Conservation (phyloP, 2,888 invertebrate species). For the Chrysolina americana region DNA sequence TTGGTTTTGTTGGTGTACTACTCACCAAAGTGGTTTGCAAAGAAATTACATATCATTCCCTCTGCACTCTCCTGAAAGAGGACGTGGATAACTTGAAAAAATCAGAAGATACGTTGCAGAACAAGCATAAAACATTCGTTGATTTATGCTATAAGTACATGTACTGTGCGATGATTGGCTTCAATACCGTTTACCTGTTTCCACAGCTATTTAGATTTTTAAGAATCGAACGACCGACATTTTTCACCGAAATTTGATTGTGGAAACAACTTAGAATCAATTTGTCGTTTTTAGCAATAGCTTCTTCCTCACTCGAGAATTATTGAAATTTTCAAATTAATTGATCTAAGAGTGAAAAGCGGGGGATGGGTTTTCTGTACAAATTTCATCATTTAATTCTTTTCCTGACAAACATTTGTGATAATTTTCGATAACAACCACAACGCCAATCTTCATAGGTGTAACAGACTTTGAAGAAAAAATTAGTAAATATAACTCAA, state of each 20-base stretch:
- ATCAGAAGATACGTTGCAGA: conserved; percentile 77
- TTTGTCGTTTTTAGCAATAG: background rate
- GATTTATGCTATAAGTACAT: conserved; percentile 89
- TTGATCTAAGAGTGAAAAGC: background rate
- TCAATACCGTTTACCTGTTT: conserved; percentile 82
- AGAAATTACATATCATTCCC: conserved; percentile 77
- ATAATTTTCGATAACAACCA: background rate
- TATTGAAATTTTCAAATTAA: background rate
- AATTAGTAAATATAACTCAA: background rate
- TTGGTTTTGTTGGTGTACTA: conserved; percentile 84
- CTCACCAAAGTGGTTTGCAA: conserved; percentile 80
- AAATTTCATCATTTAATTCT: background rate
- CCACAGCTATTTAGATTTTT: conserved; percentile 85
- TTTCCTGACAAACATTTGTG: background rate
- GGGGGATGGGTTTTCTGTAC: background rate
- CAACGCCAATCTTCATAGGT: background rate
- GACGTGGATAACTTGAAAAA: conserved; percentile 78
- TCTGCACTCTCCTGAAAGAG: conserved; percentile 80
- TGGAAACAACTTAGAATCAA: background rate
- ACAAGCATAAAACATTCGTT: conserved; percentile 81
- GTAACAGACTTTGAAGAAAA: background rate
- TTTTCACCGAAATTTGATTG: conserved; percentile 82
- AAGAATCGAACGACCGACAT: conserved; percentile 85
- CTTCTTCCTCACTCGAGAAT: background rate
- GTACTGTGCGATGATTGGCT: conserved; percentile 84